Conservation (phyloP, 35 echinoderm and acorn worm genomes). For the Patiria miniata region DNA sequence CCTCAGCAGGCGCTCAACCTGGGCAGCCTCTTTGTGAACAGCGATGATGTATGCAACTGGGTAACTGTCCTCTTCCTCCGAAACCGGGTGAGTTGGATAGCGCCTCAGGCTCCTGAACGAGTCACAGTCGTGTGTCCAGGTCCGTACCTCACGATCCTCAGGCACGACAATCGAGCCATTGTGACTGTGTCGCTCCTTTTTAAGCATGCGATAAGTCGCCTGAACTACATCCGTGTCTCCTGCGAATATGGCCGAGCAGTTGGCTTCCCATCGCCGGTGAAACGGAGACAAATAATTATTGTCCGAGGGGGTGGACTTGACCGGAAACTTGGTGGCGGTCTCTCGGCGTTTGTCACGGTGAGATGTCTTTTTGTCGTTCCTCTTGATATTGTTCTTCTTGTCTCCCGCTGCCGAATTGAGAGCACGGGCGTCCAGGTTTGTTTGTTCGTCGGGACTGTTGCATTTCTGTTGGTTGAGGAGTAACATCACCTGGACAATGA, state of each 20-base stretch:
- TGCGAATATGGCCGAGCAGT: conserved; percentile 1
- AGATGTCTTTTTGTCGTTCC: no score
- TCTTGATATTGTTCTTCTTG: no score
- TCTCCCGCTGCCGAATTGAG: no score
- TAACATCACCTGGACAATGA: no score
- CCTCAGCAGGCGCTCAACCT: conserved; percentile 58
- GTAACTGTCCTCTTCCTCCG: conserved; percentile 48
- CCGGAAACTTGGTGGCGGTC: no score
- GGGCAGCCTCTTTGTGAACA: conserved; percentile 45
- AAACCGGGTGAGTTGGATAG: conserved; percentile 41
- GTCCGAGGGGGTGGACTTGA: neutral
- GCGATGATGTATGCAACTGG: conserved; percentile 67
- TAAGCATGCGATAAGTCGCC: neutral
- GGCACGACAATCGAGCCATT: neutral
- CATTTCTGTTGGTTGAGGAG: no score
- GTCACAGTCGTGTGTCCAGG: conserved; percentile 45
- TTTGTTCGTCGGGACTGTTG: no score
- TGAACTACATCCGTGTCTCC: neutral
- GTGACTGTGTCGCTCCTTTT: neutral
- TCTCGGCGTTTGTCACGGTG: no score
- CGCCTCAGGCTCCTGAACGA: conserved; percentile 37
- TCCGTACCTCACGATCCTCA: conserved; percentile 28
- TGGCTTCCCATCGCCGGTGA: neutral
- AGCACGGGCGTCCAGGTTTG: no score
- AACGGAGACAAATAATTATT: neutral